Evolutionary conservation across 2,888 invertebrate genomes (phyloP), one percentile per base, ranked within the genome.

Genomic region (Drosophila histrio): DNA sequence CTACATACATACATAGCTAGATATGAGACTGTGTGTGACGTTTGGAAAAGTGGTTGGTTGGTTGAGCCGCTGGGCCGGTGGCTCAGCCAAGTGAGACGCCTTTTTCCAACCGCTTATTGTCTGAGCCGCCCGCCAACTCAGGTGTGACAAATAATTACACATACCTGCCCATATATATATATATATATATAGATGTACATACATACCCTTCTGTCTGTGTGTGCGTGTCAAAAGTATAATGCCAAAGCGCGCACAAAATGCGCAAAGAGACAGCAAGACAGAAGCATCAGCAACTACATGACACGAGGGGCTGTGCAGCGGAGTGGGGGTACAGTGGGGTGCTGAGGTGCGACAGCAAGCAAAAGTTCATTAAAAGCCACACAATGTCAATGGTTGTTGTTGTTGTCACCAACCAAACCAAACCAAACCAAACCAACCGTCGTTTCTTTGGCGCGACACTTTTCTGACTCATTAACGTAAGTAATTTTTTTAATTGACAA

Each of bases 81-180:
- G 89, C 79, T 74, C 88, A 88, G 75, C 89, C 89, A 87, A 84
- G 84, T 88, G 89, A 82, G 87, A 89, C 88, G 84, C 78, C 77
- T 84, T 75, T 66, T 53, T 57, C 53, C 69, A 56, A 47, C 65
- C 53, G 34, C 46, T 70, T 80, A 80, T 59, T 56, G 64, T 63
- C 69, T 65, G 73, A 72, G 60, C 64, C 60, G 69, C 50, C 68
- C 82, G 80, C 82, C 79, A 89, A 90, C 90, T 91, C 89, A 91
- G 89, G 90, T 91, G 91, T 91, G 91, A 90, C 90, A 89, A 88
- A 88, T 89, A 89, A 88, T 89, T 89, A 89, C 79, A 78, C 86
- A 81, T 88, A 88, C 62, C 85, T 85, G 67, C 69, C 79, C 50
- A 61, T 85, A 61, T 57, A 67, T 13, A 38, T 13, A 39, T 9